These are phyloP conservation scores for Sebastolobus alascanus DNA, from an alignment of 2,797 vertebrate species.

Conservation along the genomic window DNA sequence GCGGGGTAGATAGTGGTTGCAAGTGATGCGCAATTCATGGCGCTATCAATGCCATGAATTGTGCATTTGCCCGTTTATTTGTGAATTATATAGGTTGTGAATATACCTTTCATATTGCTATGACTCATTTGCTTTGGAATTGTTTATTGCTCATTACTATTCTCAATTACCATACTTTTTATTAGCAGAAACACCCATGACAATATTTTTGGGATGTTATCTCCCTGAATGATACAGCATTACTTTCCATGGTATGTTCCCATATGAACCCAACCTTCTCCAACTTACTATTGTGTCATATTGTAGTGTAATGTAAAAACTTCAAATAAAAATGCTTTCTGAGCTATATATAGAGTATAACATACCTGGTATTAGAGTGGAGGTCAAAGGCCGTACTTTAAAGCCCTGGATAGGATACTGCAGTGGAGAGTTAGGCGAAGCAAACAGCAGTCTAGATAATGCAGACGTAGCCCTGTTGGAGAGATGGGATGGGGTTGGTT, in stretches of 20 bases:
- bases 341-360: not conserved
- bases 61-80: too few species aligned
- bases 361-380: slow-evolving; percentile 67
- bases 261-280: not conserved
- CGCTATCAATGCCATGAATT: too few species aligned
- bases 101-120: not conserved
- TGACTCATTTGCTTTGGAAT: not conserved
- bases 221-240: not conserved
- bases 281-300: not conserved
- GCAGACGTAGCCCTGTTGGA: slow-evolving; percentile 44
- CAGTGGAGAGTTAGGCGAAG: slow-evolving; percentile 66
- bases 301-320: not conserved
- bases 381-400: slow-evolving; percentile 51
- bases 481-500: not conserved
- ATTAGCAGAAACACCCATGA: not conserved
- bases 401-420: slow-evolving; percentile 72
- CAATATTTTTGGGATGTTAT: not conserved
- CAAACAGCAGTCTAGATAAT: slow-evolving; percentile 51
- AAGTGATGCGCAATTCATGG: too few species aligned
- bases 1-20: too few species aligned
- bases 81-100: not conserved
- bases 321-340: not conserved
- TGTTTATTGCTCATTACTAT: not conserved
- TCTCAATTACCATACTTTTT: not conserved
- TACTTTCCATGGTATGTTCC: not conserved